A percentile compares a stretch with the other conserved stretches of the same genome.
These are phyloP conservation scores for Apodemia duryi DNA, from an alignment of 2,888 invertebrate genomes.

Conservation along the genomic window DNA sequence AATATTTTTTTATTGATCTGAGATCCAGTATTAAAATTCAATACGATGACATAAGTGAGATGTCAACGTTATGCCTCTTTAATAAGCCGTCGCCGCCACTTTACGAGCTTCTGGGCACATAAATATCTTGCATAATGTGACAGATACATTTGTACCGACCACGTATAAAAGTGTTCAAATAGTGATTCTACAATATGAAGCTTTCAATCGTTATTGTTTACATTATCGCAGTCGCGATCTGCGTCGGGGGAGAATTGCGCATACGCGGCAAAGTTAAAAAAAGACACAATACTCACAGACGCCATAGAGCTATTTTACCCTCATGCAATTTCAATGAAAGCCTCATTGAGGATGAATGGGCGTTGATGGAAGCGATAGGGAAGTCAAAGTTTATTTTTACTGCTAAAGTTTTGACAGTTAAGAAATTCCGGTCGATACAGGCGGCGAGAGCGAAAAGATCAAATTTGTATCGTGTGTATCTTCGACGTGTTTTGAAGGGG, in stretches of 20 bases:
- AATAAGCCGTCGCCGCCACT: conserved; percentile 56
- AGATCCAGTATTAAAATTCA: background rate
- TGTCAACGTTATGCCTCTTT: conserved; percentile 61
- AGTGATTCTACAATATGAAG: conserved; percentile 62
- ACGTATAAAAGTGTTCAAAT: conserved; percentile 56
- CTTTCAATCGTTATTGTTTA: conserved; percentile 63
- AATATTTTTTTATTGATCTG: background rate
- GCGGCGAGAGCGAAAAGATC: conserved; percentile 50
- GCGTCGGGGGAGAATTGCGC: conserved; percentile 62
- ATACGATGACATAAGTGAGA: conserved; percentile 60
- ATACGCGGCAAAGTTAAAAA: conserved; percentile 73
- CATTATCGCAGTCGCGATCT: conserved; percentile 63
- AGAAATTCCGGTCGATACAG: conserved; percentile 55
- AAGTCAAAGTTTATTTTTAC: conserved; percentile 75
- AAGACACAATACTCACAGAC: conserved; percentile 58
- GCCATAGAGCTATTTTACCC: conserved; percentile 64
- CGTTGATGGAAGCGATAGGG: conserved; percentile 71
- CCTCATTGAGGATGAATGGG: conserved; percentile 72
- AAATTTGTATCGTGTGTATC: conserved; percentile 66
- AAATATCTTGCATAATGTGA: conserved; percentile 73
- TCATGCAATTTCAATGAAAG: conserved; percentile 74
- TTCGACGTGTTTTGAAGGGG: conserved; percentile 71
- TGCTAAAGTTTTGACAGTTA: conserved; percentile 70
- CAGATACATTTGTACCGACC: conserved; percentile 62
- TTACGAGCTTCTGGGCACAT: conserved; percentile 57